Evolutionary conservation across 2,797 vertebrate genomes (phyloP).

Genomic region (Morelia viridis): DNA sequence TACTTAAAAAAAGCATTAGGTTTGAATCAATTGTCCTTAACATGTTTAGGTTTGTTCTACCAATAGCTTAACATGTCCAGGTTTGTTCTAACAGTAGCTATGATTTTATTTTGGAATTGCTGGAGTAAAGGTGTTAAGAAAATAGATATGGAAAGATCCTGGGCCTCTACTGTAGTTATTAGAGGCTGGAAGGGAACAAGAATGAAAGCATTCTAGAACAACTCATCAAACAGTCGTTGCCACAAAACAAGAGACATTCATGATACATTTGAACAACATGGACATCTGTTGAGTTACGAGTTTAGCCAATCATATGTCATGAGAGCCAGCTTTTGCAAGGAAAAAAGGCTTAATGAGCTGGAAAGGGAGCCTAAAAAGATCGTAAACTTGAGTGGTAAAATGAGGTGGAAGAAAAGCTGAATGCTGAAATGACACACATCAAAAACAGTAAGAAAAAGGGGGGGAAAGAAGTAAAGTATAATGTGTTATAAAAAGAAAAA

Average conservation of each 20-base stretch:
- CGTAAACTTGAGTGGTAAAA: not conserved
- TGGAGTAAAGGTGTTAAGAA: not conserved
- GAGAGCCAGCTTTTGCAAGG: not conserved
- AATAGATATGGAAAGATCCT: not conserved
- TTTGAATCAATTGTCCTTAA: not conserved
- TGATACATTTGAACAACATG: not conserved
- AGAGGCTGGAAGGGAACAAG: not conserved
- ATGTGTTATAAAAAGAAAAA: not conserved
- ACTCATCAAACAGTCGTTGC: not conserved
- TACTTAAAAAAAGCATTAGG: not conserved
- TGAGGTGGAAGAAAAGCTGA: not conserved
- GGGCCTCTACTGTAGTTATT: slow-evolving; percentile 42
- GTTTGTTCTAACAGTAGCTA: not conserved
- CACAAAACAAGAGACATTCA: not conserved
- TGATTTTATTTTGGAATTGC: not conserved
- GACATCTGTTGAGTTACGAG: slow-evolving; percentile 21
- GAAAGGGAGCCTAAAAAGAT: not conserved
- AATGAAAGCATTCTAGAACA: not conserved
- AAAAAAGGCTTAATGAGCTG: not conserved
- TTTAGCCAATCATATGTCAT: not conserved
- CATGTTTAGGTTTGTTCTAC: not conserved
- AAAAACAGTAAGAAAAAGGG: not conserved
- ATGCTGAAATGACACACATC: not conserved
- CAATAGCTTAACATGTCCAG: not conserved
- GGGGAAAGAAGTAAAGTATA: not conserved